Conservation (phyloP, 2,888 invertebrate genomes). For the Heliothis peltigera region DNA sequence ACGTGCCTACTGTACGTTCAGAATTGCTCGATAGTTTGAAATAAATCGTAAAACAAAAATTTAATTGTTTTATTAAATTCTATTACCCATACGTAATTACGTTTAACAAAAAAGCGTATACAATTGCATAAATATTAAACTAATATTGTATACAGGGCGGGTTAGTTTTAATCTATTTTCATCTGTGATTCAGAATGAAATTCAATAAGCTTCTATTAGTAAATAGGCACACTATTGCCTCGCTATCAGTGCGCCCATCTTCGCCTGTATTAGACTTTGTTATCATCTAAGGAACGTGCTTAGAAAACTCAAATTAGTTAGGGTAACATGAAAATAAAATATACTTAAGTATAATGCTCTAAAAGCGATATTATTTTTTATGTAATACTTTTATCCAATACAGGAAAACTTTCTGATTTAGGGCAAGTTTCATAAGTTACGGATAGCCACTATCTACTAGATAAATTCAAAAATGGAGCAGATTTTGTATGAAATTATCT, state of each 20-base stretch:
- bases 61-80: too few species aligned
- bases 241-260: slow-evolving; percentile 53
- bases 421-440: too few species aligned
- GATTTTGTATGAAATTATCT: too few species aligned
- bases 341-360: slow-evolving; percentile 35
- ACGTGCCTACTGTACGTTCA: slow-evolving; percentile 5
- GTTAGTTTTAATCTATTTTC: slow-evolving; percentile 3
- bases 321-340: slow-evolving; percentile 58
- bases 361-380: slow-evolving; percentile 31
- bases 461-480: too few species aligned
- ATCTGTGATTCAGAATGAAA: slow-evolving; percentile 16
- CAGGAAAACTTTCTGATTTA: neutral
- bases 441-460: too few species aligned
- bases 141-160: neutral
- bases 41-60: neutral
- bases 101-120: neutral
- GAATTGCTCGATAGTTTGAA: neutral
- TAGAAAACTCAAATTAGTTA: slow-evolving; percentile 66
- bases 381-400: slow-evolving; percentile 14
- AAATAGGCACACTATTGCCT: slow-evolving; percentile 16
- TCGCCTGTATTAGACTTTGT: slow-evolving; percentile 66
- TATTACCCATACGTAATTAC: neutral
- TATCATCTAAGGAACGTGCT: slow-evolving; percentile 71
- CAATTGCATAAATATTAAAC: neutral
- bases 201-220: slow-evolving; percentile 20